Percentiles rank a stretch among this genome's conserved stretches.
These are phyloP conservation scores for Chroicocephalus ridibundus DNA, from an alignment of 2,113 vertebrate genomes.

Conservation along the genomic window DNA sequence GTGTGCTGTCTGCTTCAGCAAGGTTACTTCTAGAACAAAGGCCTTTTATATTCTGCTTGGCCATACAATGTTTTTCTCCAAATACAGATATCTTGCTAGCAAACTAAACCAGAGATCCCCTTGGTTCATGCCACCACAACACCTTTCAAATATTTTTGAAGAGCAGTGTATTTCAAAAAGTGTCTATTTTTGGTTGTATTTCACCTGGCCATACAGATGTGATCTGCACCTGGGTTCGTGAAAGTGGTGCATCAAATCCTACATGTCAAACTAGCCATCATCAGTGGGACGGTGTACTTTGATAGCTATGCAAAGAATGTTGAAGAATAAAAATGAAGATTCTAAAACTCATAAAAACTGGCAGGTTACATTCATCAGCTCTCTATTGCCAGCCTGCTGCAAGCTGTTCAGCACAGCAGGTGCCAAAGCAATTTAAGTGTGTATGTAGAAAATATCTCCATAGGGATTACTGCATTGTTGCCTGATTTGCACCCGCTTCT, in stretches of 20 bases:
- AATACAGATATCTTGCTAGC: not conserved
- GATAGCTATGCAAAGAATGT: not conserved
- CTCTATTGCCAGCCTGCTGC: not conserved
- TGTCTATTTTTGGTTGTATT: not conserved
- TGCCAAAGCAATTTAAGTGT: not conserved
- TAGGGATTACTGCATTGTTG: not conserved
- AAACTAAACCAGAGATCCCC: not conserved
- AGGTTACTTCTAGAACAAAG: not conserved
- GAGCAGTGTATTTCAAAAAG: not conserved
- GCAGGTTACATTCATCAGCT: not conserved
- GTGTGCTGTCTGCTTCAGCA: not conserved
- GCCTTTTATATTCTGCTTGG: not conserved
- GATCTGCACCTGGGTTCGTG: not conserved
- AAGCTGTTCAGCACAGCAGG: not conserved
- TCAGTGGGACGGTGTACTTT: not conserved
- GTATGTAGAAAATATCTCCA: not conserved
- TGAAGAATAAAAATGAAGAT: not conserved
- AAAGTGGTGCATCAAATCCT: not conserved
- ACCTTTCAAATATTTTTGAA: not conserved
- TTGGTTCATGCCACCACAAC: not conserved
- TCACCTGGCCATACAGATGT: not conserved
- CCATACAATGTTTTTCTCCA: not conserved
- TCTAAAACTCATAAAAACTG: not conserved
- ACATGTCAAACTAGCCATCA: not conserved
- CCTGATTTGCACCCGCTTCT: not conserved